These are phyloP conservation scores for Terebella lapidaria DNA, from an alignment of 2,888 invertebrate genomes.

Conservation along the genomic window DNA sequence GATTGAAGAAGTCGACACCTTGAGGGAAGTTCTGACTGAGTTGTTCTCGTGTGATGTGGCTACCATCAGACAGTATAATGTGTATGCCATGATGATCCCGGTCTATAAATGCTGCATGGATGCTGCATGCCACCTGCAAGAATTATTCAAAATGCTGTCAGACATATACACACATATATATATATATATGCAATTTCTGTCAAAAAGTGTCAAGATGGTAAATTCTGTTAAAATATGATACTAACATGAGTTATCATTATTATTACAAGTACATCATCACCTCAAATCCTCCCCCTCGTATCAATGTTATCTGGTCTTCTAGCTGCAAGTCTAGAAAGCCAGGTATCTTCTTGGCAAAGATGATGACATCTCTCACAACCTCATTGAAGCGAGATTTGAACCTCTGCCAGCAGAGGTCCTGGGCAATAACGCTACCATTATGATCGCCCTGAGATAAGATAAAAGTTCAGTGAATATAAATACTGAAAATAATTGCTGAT, in stretches of 20 bases:
- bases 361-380: conserved; percentile 88
- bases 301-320: conserved; percentile 93
- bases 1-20: conserved; percentile 49
- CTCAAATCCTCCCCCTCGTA: conserved; percentile 64
- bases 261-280: too few relatives aligned
- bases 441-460: too few relatives aligned
- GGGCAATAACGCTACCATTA: too few relatives aligned
- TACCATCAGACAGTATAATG: conserved; percentile 32
- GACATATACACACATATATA: too few relatives aligned
- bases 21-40: conserved; percentile 48
- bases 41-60: conserved; percentile 40
- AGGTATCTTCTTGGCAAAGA: conserved; percentile 96
- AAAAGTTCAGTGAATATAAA: too few relatives aligned
- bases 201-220: too few relatives aligned
- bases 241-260: not conserved
- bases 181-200: too few relatives aligned
- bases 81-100: conserved; percentile 43
- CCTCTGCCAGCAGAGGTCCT: conserved; percentile 36
- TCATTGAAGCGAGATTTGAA: conserved; percentile 48
- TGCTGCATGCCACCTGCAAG: conserved; percentile 47
- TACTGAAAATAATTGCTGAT: too few relatives aligned
- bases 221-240: too few relatives aligned
- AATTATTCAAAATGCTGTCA: too few relatives aligned
- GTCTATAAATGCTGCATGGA: conserved; percentile 49
- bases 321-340: conserved; percentile 92